Base-by-base conservation (phyloP, 2,113 vertebrate species). In the Colius striatus region DNA sequence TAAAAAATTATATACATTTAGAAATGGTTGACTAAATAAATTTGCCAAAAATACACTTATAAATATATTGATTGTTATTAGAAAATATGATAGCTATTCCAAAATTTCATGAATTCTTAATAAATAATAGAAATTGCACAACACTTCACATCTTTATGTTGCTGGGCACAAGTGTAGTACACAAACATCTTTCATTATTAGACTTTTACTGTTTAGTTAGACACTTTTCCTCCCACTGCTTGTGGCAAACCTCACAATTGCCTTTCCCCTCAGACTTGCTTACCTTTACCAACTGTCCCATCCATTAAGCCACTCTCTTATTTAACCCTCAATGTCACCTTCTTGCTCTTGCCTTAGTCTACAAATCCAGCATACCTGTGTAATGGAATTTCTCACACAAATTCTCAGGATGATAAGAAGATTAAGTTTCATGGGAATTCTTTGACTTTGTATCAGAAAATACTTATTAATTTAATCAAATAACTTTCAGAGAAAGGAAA, bases 91-190 rank as follows among this genome's bases (percentile, higher is more conserved):
- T 19, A 77, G 55, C 63, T 80, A 77, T 95, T 96, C 66, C 9
- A 36, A 63, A 66, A 76, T 6, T 26, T 68, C 8, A 22, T 36
- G 66, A 66, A 43, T 43, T 16, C 25, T 63, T 48, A 68, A 82
- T 94, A 79, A 85, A 83, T 92, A 63, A 48, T 7, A 71, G 51
- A 47, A 96, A 79, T 91, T 79, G 84, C 43, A 41, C n/a, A 62
- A 10, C 5, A 1, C 23, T 90, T 94, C 55, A 23, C 27, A 55
- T 75, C 61, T 85, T 36, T 65, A 53, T 55, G 61, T 26, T 12
- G 29, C 43, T 1, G 0, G n/a, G 18, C 43, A 51, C 32, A 87
- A 92, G 12, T 4, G 3, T 15, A 47, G 22, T 6, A 50, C 4
- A 3, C 38, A 87, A 90, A 71, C 32, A 55, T 17, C 14, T 78